Base-by-base conservation (phyloP, 2,888 invertebrate species). In the Luperina nickerlii region DNA sequence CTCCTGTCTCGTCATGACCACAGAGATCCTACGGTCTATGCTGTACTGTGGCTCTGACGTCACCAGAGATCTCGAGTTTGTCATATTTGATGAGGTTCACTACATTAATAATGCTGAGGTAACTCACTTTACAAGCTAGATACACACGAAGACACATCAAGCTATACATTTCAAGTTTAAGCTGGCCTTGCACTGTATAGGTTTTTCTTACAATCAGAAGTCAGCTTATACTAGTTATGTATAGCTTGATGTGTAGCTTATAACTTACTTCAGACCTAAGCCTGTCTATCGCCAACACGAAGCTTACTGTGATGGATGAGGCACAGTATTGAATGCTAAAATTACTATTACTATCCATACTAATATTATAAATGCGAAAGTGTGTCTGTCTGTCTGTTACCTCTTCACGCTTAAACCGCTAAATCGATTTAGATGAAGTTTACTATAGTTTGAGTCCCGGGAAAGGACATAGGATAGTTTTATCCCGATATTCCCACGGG, bases 31-130 rank as follows among this genome's bases (percentile, higher is more conserved):
- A 48, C 97, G 99, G 84, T 99, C 99, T 0, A 99, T 99, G 99
- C 96, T 99, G 24, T 99, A 99, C 93, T 99, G 99, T 80, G 99
- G 99, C 15, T 98, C 98, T 83, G 99, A 99, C 92, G 98, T 99
- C 76, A 98, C 99, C 0, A 97, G 99, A 68, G 99, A 99, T 94
- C 97, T 99, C 76, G 99, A 99, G 94, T 99, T 99, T 97, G 99
- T 99, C 5, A 99, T 99, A 91, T 99, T 99, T 93, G 99, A 99
- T 95, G 99, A 99, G 96, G 99, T 99, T 13, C 99, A 99, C 94
- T 99, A 99, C 92, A 99, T 99, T 86, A 99, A 99, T 94, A 99
- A 99, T 95, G 97, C 98, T 66, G 99, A 99, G 96, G 98, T 98
- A 57, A 57, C 8, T 57, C 9, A 24, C 20, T 54, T 54, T 54